phyloP scores from a whole-genome alignment of 2,888 invertebrate genomes.

The Physocephala rufipes region DNA sequence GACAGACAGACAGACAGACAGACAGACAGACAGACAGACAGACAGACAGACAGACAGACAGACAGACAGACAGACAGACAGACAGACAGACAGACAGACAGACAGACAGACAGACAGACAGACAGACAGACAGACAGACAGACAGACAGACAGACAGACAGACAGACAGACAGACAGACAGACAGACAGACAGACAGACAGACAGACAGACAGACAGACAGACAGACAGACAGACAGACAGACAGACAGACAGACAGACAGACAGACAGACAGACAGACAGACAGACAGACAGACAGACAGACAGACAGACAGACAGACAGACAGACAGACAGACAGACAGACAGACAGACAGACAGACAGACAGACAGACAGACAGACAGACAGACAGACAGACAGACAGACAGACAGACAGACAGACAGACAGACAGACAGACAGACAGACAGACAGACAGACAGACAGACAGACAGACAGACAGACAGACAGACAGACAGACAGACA shows the following conservation, averaged over 20 bases:
- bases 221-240: conserved; percentile 1
- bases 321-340: not conserved
- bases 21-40: conserved; percentile 1
- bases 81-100: conserved; percentile 1
- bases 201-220: conserved; percentile 1
- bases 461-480: not conserved
- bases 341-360: not conserved
- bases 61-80: conserved; percentile 1
- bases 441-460: not conserved
- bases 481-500: not conserved
- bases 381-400: conserved; percentile 1
- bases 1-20: conserved; percentile 1
- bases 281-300: too few relatives aligned
- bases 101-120: conserved; percentile 1
- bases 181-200: conserved; percentile 1
- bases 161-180: conserved; percentile 1
- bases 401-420: not conserved
- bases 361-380: not conserved
- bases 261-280: not conserved
- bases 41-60: conserved; percentile 1
- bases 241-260: not conserved
- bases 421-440: not conserved
- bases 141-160: not conserved
- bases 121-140: conserved; percentile 1
- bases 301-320: not conserved